Base-by-base conservation (phyloP, 2,797 vertebrate genomes). In the Gastrophryne carolinensis region DNA sequence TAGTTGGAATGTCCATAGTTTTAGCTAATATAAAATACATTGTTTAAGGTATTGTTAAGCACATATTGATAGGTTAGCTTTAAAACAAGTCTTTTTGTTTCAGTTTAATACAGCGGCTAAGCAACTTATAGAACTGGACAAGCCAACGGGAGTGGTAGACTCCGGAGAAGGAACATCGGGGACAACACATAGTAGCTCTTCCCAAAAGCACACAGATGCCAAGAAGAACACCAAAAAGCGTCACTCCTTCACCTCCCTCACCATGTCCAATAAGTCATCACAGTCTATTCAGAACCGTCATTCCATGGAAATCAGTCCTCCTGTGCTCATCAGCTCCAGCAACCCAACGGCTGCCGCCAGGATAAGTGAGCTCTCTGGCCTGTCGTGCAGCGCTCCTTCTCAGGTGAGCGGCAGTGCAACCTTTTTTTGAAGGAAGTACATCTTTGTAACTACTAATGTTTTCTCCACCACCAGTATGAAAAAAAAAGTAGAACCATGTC, bases 191-290 rank as follows among this genome's bases (percentile, higher is more conserved):
- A 91, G 86, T 89, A 93, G 89, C 50, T 89, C 91, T 49, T 87
- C 88, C 80, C 94, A 94, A 81, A 97, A 93, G 83, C 87, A 92
- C 75, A 82, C 85, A 0, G 95, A 95, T 50, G 91, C 94, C 71
- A 99, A 98, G 93, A 99, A 98, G 92, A 99, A 98, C 91, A 98
- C 93, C 89, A 98, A 96, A 91, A 99, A 99, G 85, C 91, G 97
- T 2, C 97, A 99, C 89, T 99, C 97, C 72, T 99, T 99, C 89
- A 99, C 97, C 66, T 99, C 98, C 34, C 94, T 99, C 80, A 98
- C 94, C 70, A 99, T 96, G 96, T 97, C 97, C 76, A 96, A 94
- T 91, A 99, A 98, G 81, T 93, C 95, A 39, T 91, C 93, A 17
- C 93, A 96, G 81, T 95, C 95, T 15, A 89, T 93, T 72, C 97